phyloP scores from a whole-genome alignment of 2,888 invertebrate species.

The Lasius platythorax region DNA sequence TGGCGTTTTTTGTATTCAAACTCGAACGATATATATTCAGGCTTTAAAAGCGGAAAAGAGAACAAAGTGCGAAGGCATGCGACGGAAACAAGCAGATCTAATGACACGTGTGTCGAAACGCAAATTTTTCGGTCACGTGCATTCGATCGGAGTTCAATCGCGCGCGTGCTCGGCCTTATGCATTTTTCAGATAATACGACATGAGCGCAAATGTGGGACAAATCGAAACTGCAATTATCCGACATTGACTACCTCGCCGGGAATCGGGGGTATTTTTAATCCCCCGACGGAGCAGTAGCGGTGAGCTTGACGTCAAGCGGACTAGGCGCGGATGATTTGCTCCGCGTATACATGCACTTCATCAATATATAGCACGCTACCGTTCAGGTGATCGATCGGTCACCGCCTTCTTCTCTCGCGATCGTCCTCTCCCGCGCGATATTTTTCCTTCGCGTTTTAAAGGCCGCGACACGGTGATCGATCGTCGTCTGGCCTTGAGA shows the following conservation, averaged over 20 bases:
- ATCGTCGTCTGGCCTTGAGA: conserved; percentile 42
- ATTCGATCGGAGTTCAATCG: conserved; percentile 19
- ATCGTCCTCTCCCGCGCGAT: conserved; percentile 23
- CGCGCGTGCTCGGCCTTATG: not conserved
- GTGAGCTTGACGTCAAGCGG: conserved; percentile 70
- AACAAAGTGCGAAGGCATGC: not conserved
- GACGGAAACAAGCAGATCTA: not conserved
- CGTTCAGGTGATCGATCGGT: conserved; percentile 64
- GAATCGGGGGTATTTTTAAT: conserved; percentile 73
- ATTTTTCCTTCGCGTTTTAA: conserved; percentile 14
- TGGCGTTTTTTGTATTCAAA: not conserved
- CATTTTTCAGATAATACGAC: conserved; percentile 16
- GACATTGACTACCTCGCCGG: conserved; percentile 66
- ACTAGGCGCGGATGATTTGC: conserved; percentile 67
- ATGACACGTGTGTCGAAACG: not conserved
- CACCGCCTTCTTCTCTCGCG: conserved; percentile 38
- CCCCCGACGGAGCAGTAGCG: conserved; percentile 12
- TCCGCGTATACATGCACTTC: conserved; percentile 55
- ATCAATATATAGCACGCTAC: conserved; percentile 45
- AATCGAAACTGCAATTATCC: conserved; percentile 59
- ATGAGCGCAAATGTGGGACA: conserved; percentile 39
- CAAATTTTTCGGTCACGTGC: conserved; percentile 39
- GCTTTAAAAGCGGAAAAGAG: not conserved
- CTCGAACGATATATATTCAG: too few species aligned
- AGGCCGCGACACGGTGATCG: conserved; percentile 29